Conservation (phyloP, 2,888 invertebrate species). For the Diploptera punctata region DNA sequence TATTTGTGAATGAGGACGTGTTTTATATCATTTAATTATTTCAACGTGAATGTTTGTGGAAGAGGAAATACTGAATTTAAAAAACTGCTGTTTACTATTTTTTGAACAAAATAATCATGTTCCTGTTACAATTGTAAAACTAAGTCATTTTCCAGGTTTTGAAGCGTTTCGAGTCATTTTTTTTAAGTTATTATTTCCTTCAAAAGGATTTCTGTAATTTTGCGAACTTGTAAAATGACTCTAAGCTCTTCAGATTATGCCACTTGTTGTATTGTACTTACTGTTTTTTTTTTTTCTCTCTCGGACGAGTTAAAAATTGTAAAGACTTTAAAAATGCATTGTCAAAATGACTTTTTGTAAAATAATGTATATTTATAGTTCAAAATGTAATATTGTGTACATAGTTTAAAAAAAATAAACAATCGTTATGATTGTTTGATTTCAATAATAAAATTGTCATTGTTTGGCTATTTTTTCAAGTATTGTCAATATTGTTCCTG, state of each 20-base stretch:
- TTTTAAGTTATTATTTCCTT: not conserved
- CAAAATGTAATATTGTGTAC: slow-evolving; percentile 43
- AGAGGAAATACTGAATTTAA: slow-evolving; percentile 27
- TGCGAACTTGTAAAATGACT: not conserved
- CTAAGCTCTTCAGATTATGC: slow-evolving; percentile 30
- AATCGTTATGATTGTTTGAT: slow-evolving; percentile 43
- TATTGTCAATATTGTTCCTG: slow-evolving; percentile 42
- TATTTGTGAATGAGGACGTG: slow-evolving; percentile 34
- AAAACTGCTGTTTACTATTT: slow-evolving; percentile 35
- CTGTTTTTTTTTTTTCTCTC: slow-evolving; percentile 41
- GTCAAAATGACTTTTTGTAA: slow-evolving; percentile 40
- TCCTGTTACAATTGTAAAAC: slow-evolving; percentile 44
- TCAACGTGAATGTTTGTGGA: slow-evolving; percentile 39
- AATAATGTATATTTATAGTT: slow-evolving; percentile 44
- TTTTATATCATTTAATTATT: slow-evolving; percentile 39
- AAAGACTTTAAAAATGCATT: slow-evolving; percentile 41
- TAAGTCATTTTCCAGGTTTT: slow-evolving; percentile 44
- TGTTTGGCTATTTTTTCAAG: slow-evolving; percentile 45
- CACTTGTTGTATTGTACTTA: slow-evolving; percentile 45
- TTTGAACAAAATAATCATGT: slow-evolving; percentile 44
- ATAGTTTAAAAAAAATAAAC: slow-evolving; percentile 40
- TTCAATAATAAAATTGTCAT: slow-evolving; percentile 44
- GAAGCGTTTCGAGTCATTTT: slow-evolving; percentile 23
- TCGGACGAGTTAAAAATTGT: slow-evolving; percentile 43
- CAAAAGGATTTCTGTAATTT: not conserved